Base-by-base conservation (phyloP, 2,888 invertebrate genomes). In the Limnephilus auricula region DNA sequence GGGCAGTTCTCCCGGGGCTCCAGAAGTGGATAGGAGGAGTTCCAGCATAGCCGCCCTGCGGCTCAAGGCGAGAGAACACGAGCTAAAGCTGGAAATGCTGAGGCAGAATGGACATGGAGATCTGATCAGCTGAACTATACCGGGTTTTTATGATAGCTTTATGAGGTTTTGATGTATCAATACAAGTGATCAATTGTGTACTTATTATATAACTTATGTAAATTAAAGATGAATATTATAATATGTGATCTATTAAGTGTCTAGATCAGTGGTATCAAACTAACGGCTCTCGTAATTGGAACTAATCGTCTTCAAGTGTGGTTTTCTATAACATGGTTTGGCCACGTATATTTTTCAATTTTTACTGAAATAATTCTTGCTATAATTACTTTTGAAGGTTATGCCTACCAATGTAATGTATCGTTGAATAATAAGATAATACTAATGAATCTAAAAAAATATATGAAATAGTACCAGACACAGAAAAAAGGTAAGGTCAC, bases 21-120 rank as follows among this genome's bases (percentile, higher is more conserved):
- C 97, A 40, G 98, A 98, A 93, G 97, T 98, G 91, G 98, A 98
- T 94, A 96, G 98, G 93, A 96, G 98, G 93, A 98, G 98, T 93
- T 98, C 98, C 50, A 98, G 98, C 94, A 99, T 99, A 93, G 98
- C 98, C 0, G 98, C 98, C 0, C 95, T 99, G 79, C 96, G 99
- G 93, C 96, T 98, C 94, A 98, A 98, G 93, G 99, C 99, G 0
- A 96, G 99, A 89, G 99, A 99, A 94, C 98, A 99, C 94, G 98
- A 99, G 94, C 95, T 98, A 87, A 97, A 98, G 94, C 95, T 98
- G 94, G 98, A 98, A 95, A 97, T 98, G 96, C 94, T 98, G 90
- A 96, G 98, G 90, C 98, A 98, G 94, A 97, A 98, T 94, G 97
- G 97, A 82, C 96, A 97, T 92, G 96, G 96, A 0, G 98, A 98